phyloP scores from a whole-genome alignment of 2,797 vertebrate genomes.

The Diglossa cyanea region DNA sequence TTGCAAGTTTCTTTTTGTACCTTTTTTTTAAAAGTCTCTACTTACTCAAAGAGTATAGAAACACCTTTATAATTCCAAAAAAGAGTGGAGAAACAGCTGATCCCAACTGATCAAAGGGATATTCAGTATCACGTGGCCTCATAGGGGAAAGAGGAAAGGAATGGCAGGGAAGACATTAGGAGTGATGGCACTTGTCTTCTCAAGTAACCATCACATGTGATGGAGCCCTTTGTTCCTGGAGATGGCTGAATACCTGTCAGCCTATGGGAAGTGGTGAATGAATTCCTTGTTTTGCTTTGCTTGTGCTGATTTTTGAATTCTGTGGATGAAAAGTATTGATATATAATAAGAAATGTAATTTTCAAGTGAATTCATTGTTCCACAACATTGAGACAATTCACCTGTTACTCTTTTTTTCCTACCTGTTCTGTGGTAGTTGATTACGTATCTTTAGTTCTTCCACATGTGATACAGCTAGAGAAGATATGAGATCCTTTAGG shows the following conservation, averaged over 20 bases:
- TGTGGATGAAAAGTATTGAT: neutral
- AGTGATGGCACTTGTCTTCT: neutral
- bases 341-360: neutral
- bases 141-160: neutral
- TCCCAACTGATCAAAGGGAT: neutral
- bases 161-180: rapidly evolving
- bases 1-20: neutral
- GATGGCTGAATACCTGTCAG: neutral
- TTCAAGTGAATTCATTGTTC: neutral
- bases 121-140: neutral
- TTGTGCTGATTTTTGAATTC: neutral
- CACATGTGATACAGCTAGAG: neutral
- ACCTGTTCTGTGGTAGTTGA: rapidly evolving
- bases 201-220: neutral
- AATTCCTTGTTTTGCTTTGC: neutral
- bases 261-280: neutral
- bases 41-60: neutral
- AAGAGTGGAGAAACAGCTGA: neutral
- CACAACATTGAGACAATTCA: neutral
- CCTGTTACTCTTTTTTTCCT: neutral
- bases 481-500: neutral
- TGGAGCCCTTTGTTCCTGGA: neutral
- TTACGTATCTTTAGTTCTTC: neutral
- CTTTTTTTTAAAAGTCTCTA: neutral
- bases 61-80: neutral